Conservation (phyloP, 2,888 invertebrate species). For the Drosophila neotestacea region DNA sequence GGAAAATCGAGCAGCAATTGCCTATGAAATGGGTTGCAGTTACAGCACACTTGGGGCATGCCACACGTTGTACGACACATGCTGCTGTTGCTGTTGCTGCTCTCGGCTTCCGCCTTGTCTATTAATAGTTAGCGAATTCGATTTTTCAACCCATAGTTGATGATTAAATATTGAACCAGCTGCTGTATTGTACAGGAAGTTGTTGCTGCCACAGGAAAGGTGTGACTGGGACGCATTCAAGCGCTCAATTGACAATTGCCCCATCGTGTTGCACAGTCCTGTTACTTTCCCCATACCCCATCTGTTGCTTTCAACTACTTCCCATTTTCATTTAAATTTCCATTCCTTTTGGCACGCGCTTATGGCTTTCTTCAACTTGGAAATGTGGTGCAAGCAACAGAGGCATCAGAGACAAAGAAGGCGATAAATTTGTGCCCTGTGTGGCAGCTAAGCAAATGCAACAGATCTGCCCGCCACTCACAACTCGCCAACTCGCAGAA, state of each 20-base stretch:
- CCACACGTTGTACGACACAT: no score
- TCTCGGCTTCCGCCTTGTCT: conserved; percentile 25
- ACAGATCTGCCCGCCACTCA: conserved; percentile 21
- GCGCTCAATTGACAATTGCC: conserved; percentile 57
- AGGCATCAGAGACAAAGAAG: conserved; percentile 4
- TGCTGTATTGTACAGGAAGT: conserved; percentile 53
- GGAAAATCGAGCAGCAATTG: conserved; percentile 28
- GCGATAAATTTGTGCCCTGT: conserved; percentile 45
- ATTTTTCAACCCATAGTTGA: conserved; percentile 14
- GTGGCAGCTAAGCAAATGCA: conserved; percentile 46
- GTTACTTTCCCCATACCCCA: neutral
- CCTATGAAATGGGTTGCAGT: conserved; percentile 13
- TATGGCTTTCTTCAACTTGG: conserved; percentile 67
- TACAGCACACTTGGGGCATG: conserved; percentile 4
- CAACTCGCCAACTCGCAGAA: conserved; percentile 13
- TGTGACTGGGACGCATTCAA: conserved; percentile 45
- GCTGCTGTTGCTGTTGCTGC: no score
- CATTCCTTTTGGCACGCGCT: conserved; percentile 56
- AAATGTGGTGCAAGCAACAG: conserved; percentile 21
- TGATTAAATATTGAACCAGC: conserved; percentile 56
- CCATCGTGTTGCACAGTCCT: conserved; percentile 4
- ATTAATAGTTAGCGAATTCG: conserved; percentile 49
- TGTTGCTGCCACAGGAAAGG: conserved; percentile 42
- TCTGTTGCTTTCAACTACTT: neutral
- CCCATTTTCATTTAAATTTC: conserved; percentile 1